Conservation (phyloP, 23 tunicate species). For the Phallusia fumigata region DNA sequence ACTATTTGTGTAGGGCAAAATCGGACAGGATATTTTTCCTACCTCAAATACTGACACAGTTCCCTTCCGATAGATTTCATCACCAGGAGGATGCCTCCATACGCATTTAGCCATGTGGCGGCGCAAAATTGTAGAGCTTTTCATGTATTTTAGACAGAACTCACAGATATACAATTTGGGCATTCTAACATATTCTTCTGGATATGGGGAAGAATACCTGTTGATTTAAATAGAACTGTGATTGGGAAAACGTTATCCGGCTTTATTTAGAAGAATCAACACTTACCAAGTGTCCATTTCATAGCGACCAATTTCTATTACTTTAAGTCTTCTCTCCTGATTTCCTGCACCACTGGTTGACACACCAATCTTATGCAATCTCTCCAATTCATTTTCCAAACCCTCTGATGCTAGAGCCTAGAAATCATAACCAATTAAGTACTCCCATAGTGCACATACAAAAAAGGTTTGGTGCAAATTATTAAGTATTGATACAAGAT, state of each 20-base stretch:
- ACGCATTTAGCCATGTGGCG: conserved; percentile 96
- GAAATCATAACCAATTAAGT: background rate
- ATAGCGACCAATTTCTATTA: conserved; percentile 83
- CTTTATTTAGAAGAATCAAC: background rate
- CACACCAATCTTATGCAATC: conserved; percentile 50
- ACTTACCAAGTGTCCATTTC: conserved; percentile 92
- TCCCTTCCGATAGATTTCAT: conserved; percentile 90
- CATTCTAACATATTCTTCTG: conserved; percentile 71
- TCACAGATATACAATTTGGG: conserved; percentile 94
- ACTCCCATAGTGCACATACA: too few relatives aligned
- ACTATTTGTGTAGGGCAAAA: too few relatives aligned
- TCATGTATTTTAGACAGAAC: conserved; percentile 91
- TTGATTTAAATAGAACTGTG: background rate
- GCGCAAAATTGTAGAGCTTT: conserved; percentile 74
- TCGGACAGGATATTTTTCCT: background rate
- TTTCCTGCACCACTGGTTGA: conserved; percentile 9
- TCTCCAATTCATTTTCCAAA: conserved; percentile 53
- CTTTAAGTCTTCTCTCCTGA: conserved; percentile 53
- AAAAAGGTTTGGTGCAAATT: too few relatives aligned
- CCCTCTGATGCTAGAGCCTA: conserved; percentile 65
- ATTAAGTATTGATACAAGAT: too few relatives aligned
- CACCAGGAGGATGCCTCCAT: conserved; percentile 94
- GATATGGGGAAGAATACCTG: conserved; percentile 85
- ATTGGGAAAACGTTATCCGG: background rate
- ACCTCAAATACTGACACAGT: conserved; percentile 91